phyloP scores from a whole-genome alignment of 2,888 invertebrate genomes.

The Eledona agricola region DNA sequence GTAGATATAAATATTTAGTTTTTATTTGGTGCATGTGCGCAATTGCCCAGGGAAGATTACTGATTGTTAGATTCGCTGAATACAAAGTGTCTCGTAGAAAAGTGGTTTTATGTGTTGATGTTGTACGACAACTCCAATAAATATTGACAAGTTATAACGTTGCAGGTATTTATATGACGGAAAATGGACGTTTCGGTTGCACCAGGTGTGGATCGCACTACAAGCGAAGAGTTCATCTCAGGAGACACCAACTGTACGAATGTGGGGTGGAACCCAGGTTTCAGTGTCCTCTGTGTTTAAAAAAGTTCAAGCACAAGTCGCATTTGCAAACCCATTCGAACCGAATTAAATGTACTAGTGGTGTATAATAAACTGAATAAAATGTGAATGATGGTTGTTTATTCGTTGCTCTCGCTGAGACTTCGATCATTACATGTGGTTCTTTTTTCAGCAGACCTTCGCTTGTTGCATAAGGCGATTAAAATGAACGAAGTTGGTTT shows the following conservation, averaged over 20 bases:
- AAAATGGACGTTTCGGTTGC: conserved; percentile 22
- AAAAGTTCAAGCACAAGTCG: conserved; percentile 37
- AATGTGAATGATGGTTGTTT: not conserved
- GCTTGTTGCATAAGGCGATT: conserved; percentile 20
- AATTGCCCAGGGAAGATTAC: no score
- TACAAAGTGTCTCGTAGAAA: no score
- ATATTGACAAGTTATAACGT: not conserved
- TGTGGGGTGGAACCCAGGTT: conserved; percentile 53
- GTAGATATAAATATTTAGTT: no score
- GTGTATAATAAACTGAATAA: not conserved
- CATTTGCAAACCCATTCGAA: conserved; percentile 32
- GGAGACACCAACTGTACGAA: conserved; percentile 51
- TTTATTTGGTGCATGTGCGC: no score
- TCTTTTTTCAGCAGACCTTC: conserved; percentile 26
- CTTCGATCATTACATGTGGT: not conserved
- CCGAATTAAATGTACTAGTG: conserved; percentile 1
- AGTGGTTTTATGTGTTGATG: no score
- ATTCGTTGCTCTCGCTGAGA: not conserved
- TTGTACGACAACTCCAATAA: no score
- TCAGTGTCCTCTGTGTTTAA: conserved; percentile 40
- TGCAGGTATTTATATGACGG: conserved; percentile 12
- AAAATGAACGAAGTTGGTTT: conserved; percentile 43
- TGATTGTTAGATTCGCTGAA: no score
- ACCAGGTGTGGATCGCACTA: conserved; percentile 24
- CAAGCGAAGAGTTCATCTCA: conserved; percentile 39